These are phyloP conservation scores for Pachliopta kotzebuea DNA, from an alignment of 2,888 invertebrate species.

Conservation along the genomic window DNA sequence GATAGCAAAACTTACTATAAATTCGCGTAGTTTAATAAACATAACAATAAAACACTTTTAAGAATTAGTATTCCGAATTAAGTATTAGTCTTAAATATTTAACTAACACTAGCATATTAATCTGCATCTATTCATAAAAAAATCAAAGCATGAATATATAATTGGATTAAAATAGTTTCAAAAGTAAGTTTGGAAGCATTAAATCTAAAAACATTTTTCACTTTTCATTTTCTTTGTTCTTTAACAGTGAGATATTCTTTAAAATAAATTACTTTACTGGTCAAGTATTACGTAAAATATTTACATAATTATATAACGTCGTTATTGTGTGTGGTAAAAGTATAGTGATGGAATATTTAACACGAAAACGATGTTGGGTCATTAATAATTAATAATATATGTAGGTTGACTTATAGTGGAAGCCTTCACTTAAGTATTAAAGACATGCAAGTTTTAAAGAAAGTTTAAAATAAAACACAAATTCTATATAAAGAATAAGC, in stretches of 20 bases:
- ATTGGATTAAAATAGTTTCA: neutral
- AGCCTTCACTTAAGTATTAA: neutral
- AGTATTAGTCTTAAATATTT: too few relatives aligned
- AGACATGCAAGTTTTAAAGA: neutral
- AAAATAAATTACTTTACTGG: neutral
- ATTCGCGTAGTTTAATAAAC: too few relatives aligned
- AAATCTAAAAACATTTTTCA: neutral
- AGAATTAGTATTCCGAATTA: too few relatives aligned
- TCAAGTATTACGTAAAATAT: conserved; percentile 4
- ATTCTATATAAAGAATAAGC: too few relatives aligned
- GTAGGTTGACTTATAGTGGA: neutral
- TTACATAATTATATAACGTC: conserved; percentile 4
- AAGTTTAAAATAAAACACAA: too few relatives aligned
- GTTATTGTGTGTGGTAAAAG: conserved; percentile 9
- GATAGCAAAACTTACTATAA: too few relatives aligned
- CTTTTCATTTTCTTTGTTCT: neutral
- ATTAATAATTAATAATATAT: neutral
- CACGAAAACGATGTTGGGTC: conserved; percentile 17
- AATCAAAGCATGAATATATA: too few relatives aligned
- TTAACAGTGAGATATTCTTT: neutral
- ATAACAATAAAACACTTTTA: too few relatives aligned
- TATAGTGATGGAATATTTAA: conserved; percentile 18
- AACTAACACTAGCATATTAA: too few relatives aligned
- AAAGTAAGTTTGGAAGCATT: too few relatives aligned
- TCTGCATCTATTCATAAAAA: too few relatives aligned